Base-by-base conservation (phyloP, 2,113 vertebrate species). In the Camelus bactrianus region DNA sequence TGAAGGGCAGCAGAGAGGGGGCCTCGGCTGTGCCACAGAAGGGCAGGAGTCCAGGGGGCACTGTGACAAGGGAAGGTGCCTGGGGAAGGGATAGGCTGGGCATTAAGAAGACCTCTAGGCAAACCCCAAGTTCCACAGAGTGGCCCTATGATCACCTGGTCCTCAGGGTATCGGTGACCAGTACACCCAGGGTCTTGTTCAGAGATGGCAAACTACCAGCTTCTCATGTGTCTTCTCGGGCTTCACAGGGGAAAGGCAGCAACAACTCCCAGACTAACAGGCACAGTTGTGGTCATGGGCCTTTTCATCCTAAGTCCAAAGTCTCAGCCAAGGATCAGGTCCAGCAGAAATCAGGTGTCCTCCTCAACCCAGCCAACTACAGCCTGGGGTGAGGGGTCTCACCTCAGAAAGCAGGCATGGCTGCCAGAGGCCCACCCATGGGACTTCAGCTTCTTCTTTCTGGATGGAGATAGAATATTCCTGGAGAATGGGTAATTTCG, bases 1-100 rank as follows among this genome's bases (percentile, higher is more conserved):
- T 1, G n/a, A 12, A 0, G 3, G 17, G 42, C 20, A 77, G 35
- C 3, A 0, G 26, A 42, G 17, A 46, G 0, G 17, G 15, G 16
- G 24, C 0, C 1, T 0, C 8, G 4, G 10, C 42, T 19, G 2
- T 2, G 14, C 56, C 85, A 50, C 2, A 20, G 46, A 70, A 56
- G 35, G 70, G 12, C 73, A 48, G 20, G 50, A 81, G n/a, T 38
- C n/a, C 32, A 6, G 30, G 32, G 30, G 19, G 15, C 46, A 12
- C 0, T 22, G 50, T 32, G 35, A 89, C 3, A 4, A 76, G 22
- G 15, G 9, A 79, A 46, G 16, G 32, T 1, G 46, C 11, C 10
- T 6, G 48, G 10, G 28, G 22, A 83, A 13, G 58, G 16, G 28
- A 8, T 3, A 60, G 22, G 9, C 4, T 30, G 64, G 20, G 1